Evolutionary conservation across 2,797 vertebrate genomes (phyloP).

Genomic region (Rhabdomys pumilio): DNA sequence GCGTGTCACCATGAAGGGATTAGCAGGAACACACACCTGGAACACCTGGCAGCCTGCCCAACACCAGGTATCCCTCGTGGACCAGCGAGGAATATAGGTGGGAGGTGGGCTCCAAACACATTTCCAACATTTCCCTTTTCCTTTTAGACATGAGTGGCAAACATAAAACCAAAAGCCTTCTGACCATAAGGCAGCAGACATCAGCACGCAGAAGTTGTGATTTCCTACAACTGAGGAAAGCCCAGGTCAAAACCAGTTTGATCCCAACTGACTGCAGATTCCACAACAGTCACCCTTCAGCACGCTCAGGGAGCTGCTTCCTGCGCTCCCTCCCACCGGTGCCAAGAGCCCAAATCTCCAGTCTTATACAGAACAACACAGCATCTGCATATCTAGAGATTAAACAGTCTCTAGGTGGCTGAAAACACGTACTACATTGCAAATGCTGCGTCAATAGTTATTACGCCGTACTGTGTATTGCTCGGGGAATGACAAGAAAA

Average conservation of each 20-base stretch:
- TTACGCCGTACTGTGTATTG: neutral
- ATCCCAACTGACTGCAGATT: neutral
- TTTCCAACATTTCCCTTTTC: neutral
- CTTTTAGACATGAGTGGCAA: fast-evolving
- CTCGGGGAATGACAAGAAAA: neutral
- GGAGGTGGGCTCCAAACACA: fast-evolving
- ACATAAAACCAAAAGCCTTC: neutral
- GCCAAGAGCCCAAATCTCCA: neutral
- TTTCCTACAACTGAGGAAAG: neutral
- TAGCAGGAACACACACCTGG: neutral
- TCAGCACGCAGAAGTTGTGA: neutral
- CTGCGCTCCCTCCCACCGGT: neutral
- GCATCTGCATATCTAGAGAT: neutral
- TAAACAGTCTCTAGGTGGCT: neutral
- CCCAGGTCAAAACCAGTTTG: conserved; percentile 8
- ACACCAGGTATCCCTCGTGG: neutral
- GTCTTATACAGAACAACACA: neutral
- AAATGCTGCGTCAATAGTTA: neutral
- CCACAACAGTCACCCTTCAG: neutral
- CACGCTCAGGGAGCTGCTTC: neutral
- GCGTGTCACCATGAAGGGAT: neutral
- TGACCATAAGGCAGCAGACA: conserved; percentile 60
- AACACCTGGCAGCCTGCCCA: conserved; percentile 6
- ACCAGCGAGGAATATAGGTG: neutral
- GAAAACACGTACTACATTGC: neutral